Percentiles rank a stretch among this genome's conserved stretches.
These are phyloP conservation scores for Epinephelus lanceolatus DNA, from an alignment of 2,113 vertebrate species.

Conservation along the genomic window DNA sequence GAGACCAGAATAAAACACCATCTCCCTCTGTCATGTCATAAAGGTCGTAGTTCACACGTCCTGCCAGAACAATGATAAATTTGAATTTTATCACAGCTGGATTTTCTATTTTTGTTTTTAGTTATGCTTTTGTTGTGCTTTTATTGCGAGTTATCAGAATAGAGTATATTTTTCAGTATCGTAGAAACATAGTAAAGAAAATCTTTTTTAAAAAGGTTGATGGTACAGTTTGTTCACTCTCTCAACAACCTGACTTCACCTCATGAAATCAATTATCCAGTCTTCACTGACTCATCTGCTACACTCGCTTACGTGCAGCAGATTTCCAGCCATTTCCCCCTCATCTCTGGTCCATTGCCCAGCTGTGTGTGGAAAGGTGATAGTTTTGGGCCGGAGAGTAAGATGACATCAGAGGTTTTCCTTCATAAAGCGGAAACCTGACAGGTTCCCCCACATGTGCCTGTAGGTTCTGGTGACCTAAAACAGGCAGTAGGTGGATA, in stretches of 20 bases:
- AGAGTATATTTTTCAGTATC: background rate
- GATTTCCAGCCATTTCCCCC: conserved; percentile 1
- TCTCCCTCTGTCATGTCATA: background rate
- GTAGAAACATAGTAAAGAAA: background rate
- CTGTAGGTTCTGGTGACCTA: conserved; percentile 11
- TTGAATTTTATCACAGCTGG: background rate
- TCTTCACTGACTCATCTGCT: background rate
- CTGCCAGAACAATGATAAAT: background rate
- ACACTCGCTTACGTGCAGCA: background rate
- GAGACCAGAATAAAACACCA: conserved; percentile 35
- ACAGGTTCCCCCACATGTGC: conserved; percentile 2
- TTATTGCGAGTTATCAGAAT: background rate
- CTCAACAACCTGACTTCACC: background rate
- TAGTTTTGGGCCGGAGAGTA: background rate
- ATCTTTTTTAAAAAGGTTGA: background rate
- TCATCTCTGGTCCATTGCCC: conserved; percentile 9
- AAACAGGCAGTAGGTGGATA: conserved; percentile 22
- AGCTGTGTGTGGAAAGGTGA: conserved; percentile 9
- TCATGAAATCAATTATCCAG: background rate
- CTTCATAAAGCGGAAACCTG: conserved; percentile 26
- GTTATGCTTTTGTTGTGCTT: too few species aligned
- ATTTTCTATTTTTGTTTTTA: background rate
- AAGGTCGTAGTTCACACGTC: background rate
- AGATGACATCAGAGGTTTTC: conserved; percentile 49
- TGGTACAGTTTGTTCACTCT: background rate